A percentile compares a stretch with the other conserved stretches of the same genome.
These are phyloP conservation scores for Micromussa lordhowensis DNA, from an alignment of 92 coral and sea anemone genomes.

Conservation along the genomic window DNA sequence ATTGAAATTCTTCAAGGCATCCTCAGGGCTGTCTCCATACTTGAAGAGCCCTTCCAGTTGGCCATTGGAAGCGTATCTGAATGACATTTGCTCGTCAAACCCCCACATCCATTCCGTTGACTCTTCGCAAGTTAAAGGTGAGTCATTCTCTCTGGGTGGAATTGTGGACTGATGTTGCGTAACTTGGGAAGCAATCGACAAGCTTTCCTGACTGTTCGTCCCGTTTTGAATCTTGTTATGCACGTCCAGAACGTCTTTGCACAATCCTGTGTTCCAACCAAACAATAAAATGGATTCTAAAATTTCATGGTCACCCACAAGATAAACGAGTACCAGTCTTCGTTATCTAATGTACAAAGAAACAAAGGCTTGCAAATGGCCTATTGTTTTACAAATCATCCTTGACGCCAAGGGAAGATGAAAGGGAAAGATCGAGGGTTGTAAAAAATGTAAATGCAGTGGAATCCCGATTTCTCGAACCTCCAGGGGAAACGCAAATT, in stretches of 20 bases:
- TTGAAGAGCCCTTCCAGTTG: background rate
- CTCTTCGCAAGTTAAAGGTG: conserved; percentile 10
- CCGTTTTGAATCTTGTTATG: background rate
- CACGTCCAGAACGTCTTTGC: conserved; percentile 18
- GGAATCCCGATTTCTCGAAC: no score
- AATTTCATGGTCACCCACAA: background rate
- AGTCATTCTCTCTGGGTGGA: background rate
- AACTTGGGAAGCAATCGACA: background rate
- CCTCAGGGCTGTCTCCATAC: background rate
- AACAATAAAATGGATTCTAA: background rate
- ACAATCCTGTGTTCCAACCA: background rate
- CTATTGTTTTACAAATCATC: no score
- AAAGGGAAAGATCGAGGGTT: no score
- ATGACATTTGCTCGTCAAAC: conserved; percentile 7
- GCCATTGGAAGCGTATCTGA: background rate
- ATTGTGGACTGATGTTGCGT: background rate
- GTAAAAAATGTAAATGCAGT: no score
- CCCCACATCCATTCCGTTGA: conserved; percentile 15
- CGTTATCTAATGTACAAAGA: no score
- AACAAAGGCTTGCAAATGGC: no score
- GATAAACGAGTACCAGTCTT: background rate
- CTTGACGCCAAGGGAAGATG: no score
- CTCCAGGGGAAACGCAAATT: no score
- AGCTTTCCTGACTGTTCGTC: background rate
- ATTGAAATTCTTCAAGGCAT: background rate